phyloP scores from a whole-genome alignment of 2,888 invertebrate genomes.

The Linhomoeus sp. region DNA sequence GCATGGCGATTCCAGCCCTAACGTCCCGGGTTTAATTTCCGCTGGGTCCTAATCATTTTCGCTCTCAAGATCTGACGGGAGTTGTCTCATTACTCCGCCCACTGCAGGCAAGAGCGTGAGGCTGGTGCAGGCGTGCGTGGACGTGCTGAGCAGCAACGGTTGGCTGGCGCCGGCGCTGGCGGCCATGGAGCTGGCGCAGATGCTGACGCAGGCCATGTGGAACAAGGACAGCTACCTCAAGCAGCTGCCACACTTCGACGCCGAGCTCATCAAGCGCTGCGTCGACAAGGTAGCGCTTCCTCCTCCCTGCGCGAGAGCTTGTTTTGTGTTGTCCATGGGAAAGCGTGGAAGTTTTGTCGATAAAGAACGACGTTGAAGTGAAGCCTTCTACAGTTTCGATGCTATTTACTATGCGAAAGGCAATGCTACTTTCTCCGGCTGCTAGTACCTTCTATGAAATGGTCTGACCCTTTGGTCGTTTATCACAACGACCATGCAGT shows the following conservation, averaged over 20 bases:
- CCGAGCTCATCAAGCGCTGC: constrained; percentile 69
- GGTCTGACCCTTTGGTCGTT: too few relatives aligned
- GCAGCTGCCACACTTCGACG: constrained; percentile 81
- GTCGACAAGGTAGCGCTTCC: constrained; percentile 70
- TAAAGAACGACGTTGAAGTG: too few relatives aligned
- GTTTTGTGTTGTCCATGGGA: background rate
- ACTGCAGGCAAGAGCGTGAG: constrained; percentile 21
- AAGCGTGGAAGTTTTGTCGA: background rate
- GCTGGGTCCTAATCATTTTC: too few relatives aligned
- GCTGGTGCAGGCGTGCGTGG: constrained; percentile 56
- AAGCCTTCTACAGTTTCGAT: too few relatives aligned
- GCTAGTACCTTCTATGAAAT: too few relatives aligned
- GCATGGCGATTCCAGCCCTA: too few relatives aligned
- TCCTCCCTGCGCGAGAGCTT: background rate
- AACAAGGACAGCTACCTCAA: constrained; percentile 90
- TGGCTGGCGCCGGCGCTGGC: constrained; percentile 96
- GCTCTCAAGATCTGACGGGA: too few relatives aligned
- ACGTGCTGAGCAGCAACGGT: constrained; percentile 74
- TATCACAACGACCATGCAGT: too few relatives aligned
- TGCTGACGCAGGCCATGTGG: constrained; percentile 99
- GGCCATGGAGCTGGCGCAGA: constrained; percentile 98
- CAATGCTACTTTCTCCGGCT: too few relatives aligned
- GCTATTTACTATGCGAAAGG: too few relatives aligned
- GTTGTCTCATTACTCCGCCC: too few relatives aligned
- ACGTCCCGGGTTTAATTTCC: too few relatives aligned